Base-by-base conservation (phyloP, 2,888 invertebrate genomes). In the Abrostola tripartita region DNA sequence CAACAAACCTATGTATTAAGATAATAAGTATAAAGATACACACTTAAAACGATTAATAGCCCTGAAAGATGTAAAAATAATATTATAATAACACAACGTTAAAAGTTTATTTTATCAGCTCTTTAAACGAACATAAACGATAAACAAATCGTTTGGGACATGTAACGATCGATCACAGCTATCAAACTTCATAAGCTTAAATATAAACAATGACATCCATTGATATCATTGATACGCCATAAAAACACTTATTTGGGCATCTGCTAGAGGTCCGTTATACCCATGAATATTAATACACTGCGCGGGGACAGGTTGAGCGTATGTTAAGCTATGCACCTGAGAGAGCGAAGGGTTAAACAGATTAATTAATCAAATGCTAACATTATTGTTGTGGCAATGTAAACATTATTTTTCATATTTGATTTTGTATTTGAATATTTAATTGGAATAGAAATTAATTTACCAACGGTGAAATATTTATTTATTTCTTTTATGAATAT, bases 201-300 rank as follows among this genome's bases (percentile, higher is more conserved):
- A 59, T 57, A 65, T 68, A 66, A 64, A 60, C 59, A 65, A 64
- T 60, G 55, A 66, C 61, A 63, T 2, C 61, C 60, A 70, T 70
- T 65, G 61, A 60, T 61, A 75, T 35, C 51, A 51, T 38, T 53
- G 61, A 61, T 61, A 61, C 35, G 11, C n/a, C 24, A 54, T 61
- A 65, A 69, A 41, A 53, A 44, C 49, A 60, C 38, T 41, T 59
- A 47, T 10, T 44, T 58, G 41, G 59, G 65, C 60, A 57, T 66
- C 61, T 68, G 50, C 58, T 65, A 36, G 41, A 6, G 24, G 37
- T 14, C 68, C 65, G 72, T 77, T 75, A 65, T 52, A 50, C 12
- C 49, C 64, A 68, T 79, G 69, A 78, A 79, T 81, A 75, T 76
- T 78, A 61, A 74, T 78, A 57, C 37, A 55, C 40, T 64, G 38